A percentile compares a stretch with the other conserved stretches of the same genome.
Evolutionary conservation across 2,113 vertebrate genomes (phyloP).

Genomic region (Ictalurus furcatus): DNA sequence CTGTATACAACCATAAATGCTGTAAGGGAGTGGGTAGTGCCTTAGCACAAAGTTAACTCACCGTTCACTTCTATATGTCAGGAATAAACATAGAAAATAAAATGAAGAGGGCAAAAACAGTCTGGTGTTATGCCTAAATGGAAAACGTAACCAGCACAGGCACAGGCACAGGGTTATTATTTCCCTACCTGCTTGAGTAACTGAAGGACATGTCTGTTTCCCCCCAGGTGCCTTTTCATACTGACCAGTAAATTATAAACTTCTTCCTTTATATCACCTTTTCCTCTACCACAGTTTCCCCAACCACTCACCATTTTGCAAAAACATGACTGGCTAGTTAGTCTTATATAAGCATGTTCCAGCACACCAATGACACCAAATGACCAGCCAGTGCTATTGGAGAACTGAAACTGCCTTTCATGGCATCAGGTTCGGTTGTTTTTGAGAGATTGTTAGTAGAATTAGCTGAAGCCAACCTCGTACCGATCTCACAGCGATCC

Average conservation of each 20-base stretch:
- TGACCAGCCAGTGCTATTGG: background rate
- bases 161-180: background rate
- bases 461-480: constrained; percentile 91
- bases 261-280: constrained; percentile 38
- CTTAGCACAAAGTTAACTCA: background rate
- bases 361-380: constrained; percentile 14
- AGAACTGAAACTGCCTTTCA: constrained; percentile 13
- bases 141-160: constrained; percentile 10
- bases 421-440: constrained; percentile 49
- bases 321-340: constrained; percentile 17
- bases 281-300: constrained; percentile 30
- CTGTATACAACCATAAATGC: background rate
- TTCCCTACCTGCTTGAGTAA: constrained; percentile 10
- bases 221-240: background rate
- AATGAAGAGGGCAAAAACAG: background rate
- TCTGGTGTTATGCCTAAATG: constrained; percentile 23
- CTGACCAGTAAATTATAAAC: constrained; percentile 41
- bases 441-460: constrained; percentile 79
- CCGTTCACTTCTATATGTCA: constrained; percentile 17
- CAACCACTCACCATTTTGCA: constrained; percentile 16
- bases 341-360: background rate
- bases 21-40: background rate
- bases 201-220: background rate
- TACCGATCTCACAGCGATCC: constrained; percentile 94
- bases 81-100: constrained; percentile 21